Percentiles rank a stretch among this genome's conserved stretches.
These are phyloP conservation scores for Entomobrya multifasciata DNA, from an alignment of 2,888 invertebrate genomes.

Conservation along the genomic window DNA sequence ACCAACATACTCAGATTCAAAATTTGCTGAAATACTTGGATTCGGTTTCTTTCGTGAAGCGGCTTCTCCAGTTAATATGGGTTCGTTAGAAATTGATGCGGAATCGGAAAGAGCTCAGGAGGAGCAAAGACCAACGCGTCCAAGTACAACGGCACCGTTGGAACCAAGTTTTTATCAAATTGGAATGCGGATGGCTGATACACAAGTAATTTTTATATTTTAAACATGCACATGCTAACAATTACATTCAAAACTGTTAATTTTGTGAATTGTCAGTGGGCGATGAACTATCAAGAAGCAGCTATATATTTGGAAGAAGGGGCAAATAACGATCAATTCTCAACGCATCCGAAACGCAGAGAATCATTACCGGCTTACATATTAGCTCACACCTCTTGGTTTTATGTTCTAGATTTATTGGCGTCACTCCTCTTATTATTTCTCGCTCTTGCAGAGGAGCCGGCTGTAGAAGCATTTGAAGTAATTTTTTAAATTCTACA, in stretches of 20 bases:
- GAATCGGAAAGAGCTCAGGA: slow-evolving; percentile 46
- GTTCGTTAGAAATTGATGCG: slow-evolving; percentile 57
- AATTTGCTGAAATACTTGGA: slow-evolving; percentile 78
- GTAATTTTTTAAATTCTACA: too few species aligned
- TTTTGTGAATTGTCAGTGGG: slow-evolving; percentile 85
- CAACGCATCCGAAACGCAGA: slow-evolving; percentile 91
- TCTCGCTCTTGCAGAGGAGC: slow-evolving; percentile 90
- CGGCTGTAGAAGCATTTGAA: slow-evolving; percentile 88
- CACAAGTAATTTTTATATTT: too few species aligned
- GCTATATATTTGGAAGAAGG: slow-evolving; percentile 95
- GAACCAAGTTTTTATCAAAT: slow-evolving; percentile 81
- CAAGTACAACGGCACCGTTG: slow-evolving; percentile 80
- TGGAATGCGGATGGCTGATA: slow-evolving; percentile 78
- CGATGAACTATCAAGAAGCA: slow-evolving; percentile 90
- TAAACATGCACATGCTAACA: too few species aligned
- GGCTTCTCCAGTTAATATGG: slow-evolving; percentile 74
- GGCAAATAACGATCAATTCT: slow-evolving; percentile 94
- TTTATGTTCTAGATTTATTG: slow-evolving; percentile 89
- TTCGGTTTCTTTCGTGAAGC: slow-evolving; percentile 73
- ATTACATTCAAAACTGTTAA: too few species aligned
- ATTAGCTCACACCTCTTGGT: slow-evolving; percentile 93
- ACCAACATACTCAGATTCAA: slow-evolving; percentile 67
- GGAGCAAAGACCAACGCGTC: slow-evolving; percentile 53
- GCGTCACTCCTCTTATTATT: slow-evolving; percentile 88
- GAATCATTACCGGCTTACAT: slow-evolving; percentile 92